A percentile compares a stretch with the other conserved stretches of the same genome.
These are phyloP conservation scores for Sebastes taczanowskii DNA, from an alignment of 2,797 vertebrate genomes.

Conservation along the genomic window DNA sequence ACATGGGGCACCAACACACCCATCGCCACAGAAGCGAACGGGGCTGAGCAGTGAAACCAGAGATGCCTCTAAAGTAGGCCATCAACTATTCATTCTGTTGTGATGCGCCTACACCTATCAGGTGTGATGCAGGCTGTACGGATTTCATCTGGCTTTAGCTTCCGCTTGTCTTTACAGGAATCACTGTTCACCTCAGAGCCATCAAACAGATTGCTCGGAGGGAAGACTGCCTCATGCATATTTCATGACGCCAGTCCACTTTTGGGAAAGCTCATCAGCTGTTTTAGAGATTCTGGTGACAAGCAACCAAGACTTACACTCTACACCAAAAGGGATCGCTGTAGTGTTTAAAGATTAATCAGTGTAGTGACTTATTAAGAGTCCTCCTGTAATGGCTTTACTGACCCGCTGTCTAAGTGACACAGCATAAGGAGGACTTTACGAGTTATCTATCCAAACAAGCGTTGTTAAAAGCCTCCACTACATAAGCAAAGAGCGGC, in stretches of 20 bases:
- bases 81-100: constrained; percentile 76
- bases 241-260: constrained; percentile 54
- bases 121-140: constrained; percentile 62
- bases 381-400: constrained; percentile 1
- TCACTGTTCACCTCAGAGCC: constrained; percentile 46
- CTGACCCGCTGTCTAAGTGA: background rate
- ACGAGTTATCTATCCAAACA: background rate
- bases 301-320: constrained; percentile 17
- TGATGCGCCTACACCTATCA: constrained; percentile 62
- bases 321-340: background rate
- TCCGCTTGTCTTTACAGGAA: constrained; percentile 45
- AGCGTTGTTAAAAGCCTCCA: background rate
- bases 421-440: background rate
- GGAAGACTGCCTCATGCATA: constrained; percentile 45
- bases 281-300: constrained; percentile 6
- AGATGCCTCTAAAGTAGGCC: constrained; percentile 76
- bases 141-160: constrained; percentile 48
- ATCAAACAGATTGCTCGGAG: constrained; percentile 35
- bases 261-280: constrained; percentile 29
- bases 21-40: constrained; percentile 45
- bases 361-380: constrained; percentile 12
- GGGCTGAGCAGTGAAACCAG: constrained; percentile 58
- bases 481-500: background rate
- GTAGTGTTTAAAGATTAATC: constrained; percentile 39
- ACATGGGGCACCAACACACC: constrained; percentile 57